Evolutionary conservation across 1,140 invertebrate species (phyloP).

Genomic region (Agrypnia vestita): DNA sequence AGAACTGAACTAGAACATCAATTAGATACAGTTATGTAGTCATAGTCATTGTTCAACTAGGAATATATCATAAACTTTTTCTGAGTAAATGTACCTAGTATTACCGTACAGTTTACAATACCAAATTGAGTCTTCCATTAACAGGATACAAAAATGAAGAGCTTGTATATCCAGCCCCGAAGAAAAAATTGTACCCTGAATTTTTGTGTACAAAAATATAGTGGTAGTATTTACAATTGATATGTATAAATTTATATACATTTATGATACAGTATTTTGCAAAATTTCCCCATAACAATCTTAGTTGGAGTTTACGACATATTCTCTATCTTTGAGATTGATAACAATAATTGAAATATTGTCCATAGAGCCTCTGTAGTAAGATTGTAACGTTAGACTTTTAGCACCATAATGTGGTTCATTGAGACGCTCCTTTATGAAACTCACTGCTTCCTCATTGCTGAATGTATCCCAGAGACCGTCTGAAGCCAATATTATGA

Average conservation of each 20-base stretch:
- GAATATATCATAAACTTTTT: too few species aligned
- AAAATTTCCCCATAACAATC: background rate
- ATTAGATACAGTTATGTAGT: too few species aligned
- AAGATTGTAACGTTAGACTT: slow-evolving; percentile 92
- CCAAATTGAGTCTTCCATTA: too few species aligned
- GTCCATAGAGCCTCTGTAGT: slow-evolving; percentile 92
- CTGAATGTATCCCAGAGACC: slow-evolving; percentile 96
- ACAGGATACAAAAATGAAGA: too few species aligned
- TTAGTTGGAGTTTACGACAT: slow-evolving; percentile 37
- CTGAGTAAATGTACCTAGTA: too few species aligned
- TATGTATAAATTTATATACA: slow-evolving; percentile 36
- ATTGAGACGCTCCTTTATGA: slow-evolving; percentile 85
- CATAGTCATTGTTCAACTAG: too few species aligned
- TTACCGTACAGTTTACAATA: too few species aligned
- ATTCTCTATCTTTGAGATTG: slow-evolving; percentile 81
- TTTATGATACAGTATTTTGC: slow-evolving; percentile 2
- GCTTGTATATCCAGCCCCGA: background rate
- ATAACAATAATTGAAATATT: slow-evolving; percentile 97
- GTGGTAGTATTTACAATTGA: slow-evolving; percentile 33
- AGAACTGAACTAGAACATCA: too few species aligned
- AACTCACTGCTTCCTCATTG: slow-evolving; percentile 95
- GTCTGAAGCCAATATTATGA: slow-evolving; percentile 94
- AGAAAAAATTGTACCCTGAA: slow-evolving; percentile 49
- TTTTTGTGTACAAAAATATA: slow-evolving; percentile 30
- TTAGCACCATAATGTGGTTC: slow-evolving; percentile 92